Evolutionary conservation across 2,797 vertebrate genomes (phyloP).

Genomic region (Valencia hispanica): DNA sequence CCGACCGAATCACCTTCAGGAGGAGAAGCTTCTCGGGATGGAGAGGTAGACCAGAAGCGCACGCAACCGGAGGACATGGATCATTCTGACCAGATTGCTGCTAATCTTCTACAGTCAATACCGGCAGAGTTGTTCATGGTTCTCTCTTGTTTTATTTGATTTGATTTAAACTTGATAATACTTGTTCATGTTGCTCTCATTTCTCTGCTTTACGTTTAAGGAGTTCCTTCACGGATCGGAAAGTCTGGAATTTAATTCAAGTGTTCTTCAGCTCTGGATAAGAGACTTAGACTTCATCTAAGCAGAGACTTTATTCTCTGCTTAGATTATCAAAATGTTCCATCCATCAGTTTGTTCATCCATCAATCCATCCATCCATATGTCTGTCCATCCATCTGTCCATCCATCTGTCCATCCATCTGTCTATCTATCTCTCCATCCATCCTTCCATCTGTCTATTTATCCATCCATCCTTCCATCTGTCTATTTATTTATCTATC

Average conservation of each 20-base stretch:
- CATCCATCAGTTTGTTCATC: no score
- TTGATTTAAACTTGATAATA: neutral
- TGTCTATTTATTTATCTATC: no score
- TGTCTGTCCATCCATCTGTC: no score
- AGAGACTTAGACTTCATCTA: neutral
- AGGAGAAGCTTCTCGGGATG: neutral
- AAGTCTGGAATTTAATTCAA: neutral
- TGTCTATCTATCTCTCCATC: no score
- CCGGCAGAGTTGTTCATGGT: neutral
- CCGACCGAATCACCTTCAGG: slow-evolving; percentile 51
- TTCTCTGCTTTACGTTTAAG: no score
- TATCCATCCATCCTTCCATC: neutral
- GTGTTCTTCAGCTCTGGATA: neutral
- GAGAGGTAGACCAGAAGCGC: neutral
- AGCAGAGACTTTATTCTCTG: neutral
- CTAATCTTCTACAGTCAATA: neutral
- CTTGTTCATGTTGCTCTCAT: neutral
- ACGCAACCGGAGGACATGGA: neutral
- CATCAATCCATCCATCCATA: no score
- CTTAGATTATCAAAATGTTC: neutral
- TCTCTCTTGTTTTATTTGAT: neutral
- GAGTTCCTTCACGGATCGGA: neutral
- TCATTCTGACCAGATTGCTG: neutral
- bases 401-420: no score
- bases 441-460: no score